Conservation (phyloP, 2,888 invertebrate species). For the Amphipoea lucens region DNA sequence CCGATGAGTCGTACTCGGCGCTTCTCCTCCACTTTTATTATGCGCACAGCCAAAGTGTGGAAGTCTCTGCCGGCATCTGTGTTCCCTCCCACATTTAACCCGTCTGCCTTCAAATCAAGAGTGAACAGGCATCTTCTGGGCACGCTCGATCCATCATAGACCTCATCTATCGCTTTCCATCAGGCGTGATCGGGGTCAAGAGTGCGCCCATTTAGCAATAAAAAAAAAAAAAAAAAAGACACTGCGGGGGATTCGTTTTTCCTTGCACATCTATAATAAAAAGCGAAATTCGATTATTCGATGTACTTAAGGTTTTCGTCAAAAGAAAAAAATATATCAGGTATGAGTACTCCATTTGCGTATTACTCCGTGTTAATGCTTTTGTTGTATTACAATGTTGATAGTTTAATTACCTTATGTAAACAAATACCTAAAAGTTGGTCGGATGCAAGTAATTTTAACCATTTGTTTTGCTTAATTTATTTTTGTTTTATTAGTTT, state of each 20-base stretch:
- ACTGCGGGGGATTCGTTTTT: neutral
- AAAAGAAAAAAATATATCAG: neutral
- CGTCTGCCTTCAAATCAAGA: too few species aligned
- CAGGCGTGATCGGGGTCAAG: too few species aligned
- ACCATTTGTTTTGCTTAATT: constrained; percentile 1
- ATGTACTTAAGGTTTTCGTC: neutral
- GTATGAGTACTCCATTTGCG: neutral
- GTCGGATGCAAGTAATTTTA: neutral
- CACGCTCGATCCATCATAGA: too few species aligned
- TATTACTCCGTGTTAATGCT: neutral
- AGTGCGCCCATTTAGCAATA: too few species aligned
- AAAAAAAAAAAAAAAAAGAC: neutral
- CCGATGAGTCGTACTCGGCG: too few species aligned
- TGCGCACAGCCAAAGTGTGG: too few species aligned
- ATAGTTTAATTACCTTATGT: neutral
- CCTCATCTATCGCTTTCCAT: too few species aligned
- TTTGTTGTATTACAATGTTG: neutral
- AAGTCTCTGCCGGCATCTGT: too few species aligned
- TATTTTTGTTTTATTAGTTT: constrained; percentile 10
- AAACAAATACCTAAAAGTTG: neutral
- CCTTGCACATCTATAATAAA: neutral
- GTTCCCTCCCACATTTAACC: too few species aligned
- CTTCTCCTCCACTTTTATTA: too few species aligned
- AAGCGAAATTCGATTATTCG: neutral
- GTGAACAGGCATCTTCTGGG: too few species aligned